These are phyloP conservation scores for Carapus acus DNA, from an alignment of 2,797 vertebrate genomes.

Conservation along the genomic window DNA sequence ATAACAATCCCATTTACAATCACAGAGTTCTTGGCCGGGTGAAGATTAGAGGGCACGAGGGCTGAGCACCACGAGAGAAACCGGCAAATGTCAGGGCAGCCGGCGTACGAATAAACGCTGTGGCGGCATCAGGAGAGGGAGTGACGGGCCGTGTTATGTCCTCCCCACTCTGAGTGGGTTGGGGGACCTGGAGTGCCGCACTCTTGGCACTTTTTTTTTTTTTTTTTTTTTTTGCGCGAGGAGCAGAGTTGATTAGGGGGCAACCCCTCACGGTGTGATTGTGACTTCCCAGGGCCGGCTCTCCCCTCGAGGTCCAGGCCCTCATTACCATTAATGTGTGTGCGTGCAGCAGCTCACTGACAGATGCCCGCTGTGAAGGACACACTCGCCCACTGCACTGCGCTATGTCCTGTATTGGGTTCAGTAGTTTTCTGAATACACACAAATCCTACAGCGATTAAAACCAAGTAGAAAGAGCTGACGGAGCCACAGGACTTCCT, in stretches of 20 bases:
- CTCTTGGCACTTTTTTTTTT: conserved; percentile 30
- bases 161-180: conserved; percentile 37
- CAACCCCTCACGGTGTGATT: conserved; percentile 53
- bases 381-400: conserved; percentile 26
- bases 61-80: conserved; percentile 39
- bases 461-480: too few relatives aligned
- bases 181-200: conserved; percentile 50
- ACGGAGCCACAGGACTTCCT: too few relatives aligned
- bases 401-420: conserved; percentile 19
- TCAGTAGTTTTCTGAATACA: too few relatives aligned
- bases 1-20: conserved; percentile 61
- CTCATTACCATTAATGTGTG: conserved; percentile 64
- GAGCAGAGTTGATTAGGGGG: conserved; percentile 63
- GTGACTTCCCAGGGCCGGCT: conserved; percentile 51
- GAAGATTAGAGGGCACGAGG: conserved; percentile 47
- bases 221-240: conserved; percentile 37
- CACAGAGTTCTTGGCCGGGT: conserved; percentile 43
- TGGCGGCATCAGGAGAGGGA: conserved; percentile 36
- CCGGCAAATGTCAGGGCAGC: conserved; percentile 30
- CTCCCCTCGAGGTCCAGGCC: conserved; percentile 35
- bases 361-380: conserved; percentile 52
- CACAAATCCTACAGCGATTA: too few relatives aligned
- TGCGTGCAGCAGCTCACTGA: conserved; percentile 44
- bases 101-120: conserved; percentile 45
- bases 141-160: conserved; percentile 26